These are phyloP conservation scores for Darevskia nairensis DNA, from an alignment of 2,797 vertebrate species.

Conservation along the genomic window DNA sequence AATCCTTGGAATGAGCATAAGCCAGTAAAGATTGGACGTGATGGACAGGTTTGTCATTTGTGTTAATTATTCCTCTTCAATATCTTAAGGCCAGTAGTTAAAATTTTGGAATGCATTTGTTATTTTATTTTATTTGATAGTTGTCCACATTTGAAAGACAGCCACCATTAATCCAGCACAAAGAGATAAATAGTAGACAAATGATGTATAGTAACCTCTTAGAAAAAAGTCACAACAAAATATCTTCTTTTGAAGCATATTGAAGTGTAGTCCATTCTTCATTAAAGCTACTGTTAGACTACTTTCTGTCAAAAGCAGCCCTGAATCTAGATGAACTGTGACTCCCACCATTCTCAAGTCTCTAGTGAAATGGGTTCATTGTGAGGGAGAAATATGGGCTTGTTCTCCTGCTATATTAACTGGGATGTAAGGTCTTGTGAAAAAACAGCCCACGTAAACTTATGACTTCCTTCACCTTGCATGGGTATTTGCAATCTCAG, in stretches of 20 bases:
- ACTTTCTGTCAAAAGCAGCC: not conserved
- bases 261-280: not conserved
- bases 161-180: not conserved
- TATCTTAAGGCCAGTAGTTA: not conserved
- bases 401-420: not conserved
- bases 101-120: conserved; percentile 5
- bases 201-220: not conserved
- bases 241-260: not conserved
- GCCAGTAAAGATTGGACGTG: conserved; percentile 97
- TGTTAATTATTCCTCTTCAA: not conserved
- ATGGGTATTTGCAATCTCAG: not conserved
- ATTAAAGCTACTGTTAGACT: not conserved
- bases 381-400: not conserved
- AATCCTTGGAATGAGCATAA: conserved; percentile 99
- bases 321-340: not conserved
- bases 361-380: not conserved
- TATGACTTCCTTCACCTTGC: not conserved
- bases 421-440: not conserved
- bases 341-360: not conserved
- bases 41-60: conserved; percentile 90
- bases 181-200: not conserved
- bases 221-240: not conserved
- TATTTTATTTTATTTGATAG: not conserved
- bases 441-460: not conserved
- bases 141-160: not conserved